These are phyloP conservation scores for Diglossa cyanea DNA, from an alignment of 2,797 vertebrate genomes.

Conservation along the genomic window DNA sequence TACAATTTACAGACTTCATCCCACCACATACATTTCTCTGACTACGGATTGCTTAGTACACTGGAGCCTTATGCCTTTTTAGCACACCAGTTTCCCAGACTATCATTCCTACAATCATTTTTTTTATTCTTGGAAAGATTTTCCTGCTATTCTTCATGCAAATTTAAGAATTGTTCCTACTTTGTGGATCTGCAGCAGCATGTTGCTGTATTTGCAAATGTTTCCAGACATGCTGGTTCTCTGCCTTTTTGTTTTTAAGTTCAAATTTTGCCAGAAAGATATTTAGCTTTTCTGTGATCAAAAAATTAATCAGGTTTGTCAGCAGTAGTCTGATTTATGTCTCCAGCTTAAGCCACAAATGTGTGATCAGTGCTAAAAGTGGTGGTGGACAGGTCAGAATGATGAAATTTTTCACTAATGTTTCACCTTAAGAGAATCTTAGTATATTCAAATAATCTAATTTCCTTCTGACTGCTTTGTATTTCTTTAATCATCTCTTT, in stretches of 20 bases:
- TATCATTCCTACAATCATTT: rapidly evolving
- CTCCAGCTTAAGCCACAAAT: not conserved
- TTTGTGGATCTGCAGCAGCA: not conserved
- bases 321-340: not conserved
- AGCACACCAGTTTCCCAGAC: not conserved
- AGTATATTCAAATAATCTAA: not conserved
- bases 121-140: not conserved
- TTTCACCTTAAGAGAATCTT: not conserved
- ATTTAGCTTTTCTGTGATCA: not conserved
- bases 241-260: not conserved
- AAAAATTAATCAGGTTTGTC: not conserved
- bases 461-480: not conserved
- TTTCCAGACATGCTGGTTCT: not conserved
- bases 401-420: not conserved
- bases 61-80: not conserved
- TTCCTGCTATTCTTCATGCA: not conserved
- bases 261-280: not conserved
- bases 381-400: not conserved
- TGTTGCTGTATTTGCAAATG: not conserved
- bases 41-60: not conserved
- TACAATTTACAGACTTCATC: not conserved
- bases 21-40: not conserved
- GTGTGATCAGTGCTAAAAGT: not conserved
- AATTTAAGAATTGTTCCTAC: not conserved
- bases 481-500: not conserved